phyloP scores from a whole-genome alignment of 37 sponge, comb jelly and placozoan genomes.

The Tethya wilhelma region DNA sequence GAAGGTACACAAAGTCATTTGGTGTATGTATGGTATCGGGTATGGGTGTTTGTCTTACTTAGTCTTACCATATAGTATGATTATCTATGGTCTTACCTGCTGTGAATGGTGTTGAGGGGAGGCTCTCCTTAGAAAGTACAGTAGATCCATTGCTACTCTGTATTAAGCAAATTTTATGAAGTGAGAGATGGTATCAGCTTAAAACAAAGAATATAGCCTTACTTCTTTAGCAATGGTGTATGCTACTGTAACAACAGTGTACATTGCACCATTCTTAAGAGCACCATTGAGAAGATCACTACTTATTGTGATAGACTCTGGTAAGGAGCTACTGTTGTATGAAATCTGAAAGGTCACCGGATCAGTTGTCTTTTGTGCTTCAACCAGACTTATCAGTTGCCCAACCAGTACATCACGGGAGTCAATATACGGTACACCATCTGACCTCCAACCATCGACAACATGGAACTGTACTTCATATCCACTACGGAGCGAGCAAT shows the following conservation, averaged over 20 bases:
- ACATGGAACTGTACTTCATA: constrained; percentile 42
- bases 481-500: constrained; percentile 19
- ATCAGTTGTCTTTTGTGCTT: background rate
- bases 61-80: too few species aligned
- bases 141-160: background rate
- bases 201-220: too few species aligned
- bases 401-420: background rate
- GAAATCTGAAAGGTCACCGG: constrained; percentile 15
- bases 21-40: too few species aligned
- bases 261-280: constrained; percentile 8
- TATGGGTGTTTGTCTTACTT: too few species aligned
- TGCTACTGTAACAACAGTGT: constrained; percentile 37
- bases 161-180: background rate
- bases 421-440: constrained; percentile 6
- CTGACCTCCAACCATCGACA: background rate
- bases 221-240: too few species aligned
- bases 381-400: background rate
- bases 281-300: constrained; percentile 10
- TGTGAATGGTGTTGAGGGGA: background rate
- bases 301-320: background rate
- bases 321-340: background rate
- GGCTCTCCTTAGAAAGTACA: background rate
- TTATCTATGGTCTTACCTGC: background rate
- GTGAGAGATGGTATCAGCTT: background rate
- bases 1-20: background rate